Evolutionary conservation across 1,140 invertebrate genomes (phyloP).

Genomic region (Meloidogyne hapla): DNA sequence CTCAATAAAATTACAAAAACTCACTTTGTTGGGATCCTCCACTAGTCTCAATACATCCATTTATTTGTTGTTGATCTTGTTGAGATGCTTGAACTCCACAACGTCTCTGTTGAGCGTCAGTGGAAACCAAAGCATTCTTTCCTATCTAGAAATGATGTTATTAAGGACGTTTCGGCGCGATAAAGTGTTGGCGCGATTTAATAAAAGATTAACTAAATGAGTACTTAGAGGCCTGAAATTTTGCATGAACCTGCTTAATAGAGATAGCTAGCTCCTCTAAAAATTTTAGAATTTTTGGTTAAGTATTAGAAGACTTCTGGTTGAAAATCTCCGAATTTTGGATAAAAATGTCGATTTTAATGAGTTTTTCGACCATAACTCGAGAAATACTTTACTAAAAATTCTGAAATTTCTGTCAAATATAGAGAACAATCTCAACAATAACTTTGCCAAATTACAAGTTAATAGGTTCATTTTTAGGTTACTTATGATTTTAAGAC

Average conservation of each 20-base stretch:
- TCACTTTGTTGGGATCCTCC: background rate
- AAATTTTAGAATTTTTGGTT: too few species aligned
- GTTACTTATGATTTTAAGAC: too few species aligned
- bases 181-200: too few species aligned
- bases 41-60: background rate
- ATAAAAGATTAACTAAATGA: too few species aligned
- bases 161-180: too few species aligned
- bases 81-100: background rate
- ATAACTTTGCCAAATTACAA: background rate
- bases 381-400: background rate
- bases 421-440: background rate
- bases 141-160: slow-evolving; percentile 48
- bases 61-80: background rate
- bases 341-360: background rate
- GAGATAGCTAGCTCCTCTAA: too few species aligned
- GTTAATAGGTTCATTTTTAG: too few species aligned
- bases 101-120: background rate
- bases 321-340: background rate
- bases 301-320: background rate
- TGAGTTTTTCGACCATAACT: background rate
- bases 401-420: background rate
- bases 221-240: background rate
- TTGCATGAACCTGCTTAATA: background rate
- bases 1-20: background rate
- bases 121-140: slow-evolving; percentile 40